These are phyloP conservation scores for Xylota segnis DNA, from an alignment of 2,888 invertebrate species.

Conservation along the genomic window DNA sequence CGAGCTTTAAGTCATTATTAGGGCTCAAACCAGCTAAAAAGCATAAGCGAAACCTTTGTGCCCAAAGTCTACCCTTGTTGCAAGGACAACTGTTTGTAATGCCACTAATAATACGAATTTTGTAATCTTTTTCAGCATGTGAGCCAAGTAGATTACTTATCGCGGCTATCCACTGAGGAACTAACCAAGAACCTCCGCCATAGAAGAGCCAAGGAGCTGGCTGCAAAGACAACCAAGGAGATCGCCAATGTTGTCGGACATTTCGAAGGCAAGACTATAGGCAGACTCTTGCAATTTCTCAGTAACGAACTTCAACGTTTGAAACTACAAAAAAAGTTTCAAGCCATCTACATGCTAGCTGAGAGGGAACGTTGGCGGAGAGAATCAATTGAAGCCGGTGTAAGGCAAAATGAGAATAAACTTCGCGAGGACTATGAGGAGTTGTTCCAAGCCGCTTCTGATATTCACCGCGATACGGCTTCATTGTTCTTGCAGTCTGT, in stretches of 20 bases:
- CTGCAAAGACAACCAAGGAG: conserved; percentile 79
- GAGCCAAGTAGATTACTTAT: no score
- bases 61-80: no score
- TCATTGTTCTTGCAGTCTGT: conserved; percentile 88
- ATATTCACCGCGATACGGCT: conserved; percentile 85
- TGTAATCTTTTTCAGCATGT: neutral
- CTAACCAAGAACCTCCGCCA: conserved; percentile 80
- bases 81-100: no score
- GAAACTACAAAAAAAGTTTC: conserved; percentile 91
- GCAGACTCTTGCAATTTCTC: conserved; percentile 90
- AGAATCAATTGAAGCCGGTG: conserved; percentile 92
- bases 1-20: no score
- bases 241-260: conserved; percentile 87
- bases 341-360: conserved; percentile 91
- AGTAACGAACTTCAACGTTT: conserved; percentile 91
- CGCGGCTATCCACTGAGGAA: conserved; percentile 78
- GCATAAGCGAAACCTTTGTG: no score
- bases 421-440: conserved; percentile 91
- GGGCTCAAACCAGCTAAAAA: no score
- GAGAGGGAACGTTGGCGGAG: conserved; percentile 90
- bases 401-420: conserved; percentile 90
- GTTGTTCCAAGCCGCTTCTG: conserved; percentile 89
- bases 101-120: no score
- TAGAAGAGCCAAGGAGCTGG: conserved; percentile 79
- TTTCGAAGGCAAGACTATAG: conserved; percentile 90